These are phyloP conservation scores for Aethes cnicana DNA, from an alignment of 2,888 invertebrate species.

Conservation along the genomic window DNA sequence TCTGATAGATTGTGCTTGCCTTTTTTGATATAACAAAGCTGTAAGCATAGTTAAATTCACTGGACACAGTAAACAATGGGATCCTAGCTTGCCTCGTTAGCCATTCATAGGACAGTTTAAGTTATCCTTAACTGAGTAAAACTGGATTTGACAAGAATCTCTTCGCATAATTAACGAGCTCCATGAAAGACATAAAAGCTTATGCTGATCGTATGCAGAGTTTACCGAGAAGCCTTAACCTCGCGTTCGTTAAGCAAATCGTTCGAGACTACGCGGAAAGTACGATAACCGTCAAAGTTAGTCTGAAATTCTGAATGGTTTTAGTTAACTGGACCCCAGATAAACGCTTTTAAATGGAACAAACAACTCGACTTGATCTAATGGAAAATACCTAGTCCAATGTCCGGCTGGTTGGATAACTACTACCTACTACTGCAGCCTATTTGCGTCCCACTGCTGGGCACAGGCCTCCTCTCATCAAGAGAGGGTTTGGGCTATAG, in stretches of 20 bases:
- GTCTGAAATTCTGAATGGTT: no score
- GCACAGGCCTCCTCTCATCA: no score
- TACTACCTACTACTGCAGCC: no score
- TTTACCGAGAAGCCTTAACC: slow-evolving; percentile 22
- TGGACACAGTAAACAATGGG: background rate
- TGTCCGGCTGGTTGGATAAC: no score
- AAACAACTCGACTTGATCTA: no score
- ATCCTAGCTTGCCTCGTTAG: slow-evolving; percentile 1
- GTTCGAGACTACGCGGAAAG: slow-evolving; percentile 10
- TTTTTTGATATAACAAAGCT: no score
- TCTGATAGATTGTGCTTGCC: no score
- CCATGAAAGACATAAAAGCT: slow-evolving; percentile 30
- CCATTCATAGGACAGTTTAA: slow-evolving; percentile 8
- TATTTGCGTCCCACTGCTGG: no score
- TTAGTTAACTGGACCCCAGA: no score
- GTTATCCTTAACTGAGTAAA: slow-evolving; percentile 20
- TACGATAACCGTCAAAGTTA: slow-evolving; percentile 10
- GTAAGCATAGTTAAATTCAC: background rate
- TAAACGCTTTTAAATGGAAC: no score
- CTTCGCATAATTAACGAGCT: slow-evolving; percentile 25
- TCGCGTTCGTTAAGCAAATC: slow-evolving; percentile 27
- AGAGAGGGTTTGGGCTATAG: no score
- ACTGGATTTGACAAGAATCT: slow-evolving; percentile 30
- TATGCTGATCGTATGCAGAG: slow-evolving; percentile 26
- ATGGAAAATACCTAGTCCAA: no score